Percentiles rank a stretch among this genome's conserved stretches.
These are phyloP conservation scores for Apodemia duryi DNA, from an alignment of 2,888 invertebrate genomes.

Conservation along the genomic window DNA sequence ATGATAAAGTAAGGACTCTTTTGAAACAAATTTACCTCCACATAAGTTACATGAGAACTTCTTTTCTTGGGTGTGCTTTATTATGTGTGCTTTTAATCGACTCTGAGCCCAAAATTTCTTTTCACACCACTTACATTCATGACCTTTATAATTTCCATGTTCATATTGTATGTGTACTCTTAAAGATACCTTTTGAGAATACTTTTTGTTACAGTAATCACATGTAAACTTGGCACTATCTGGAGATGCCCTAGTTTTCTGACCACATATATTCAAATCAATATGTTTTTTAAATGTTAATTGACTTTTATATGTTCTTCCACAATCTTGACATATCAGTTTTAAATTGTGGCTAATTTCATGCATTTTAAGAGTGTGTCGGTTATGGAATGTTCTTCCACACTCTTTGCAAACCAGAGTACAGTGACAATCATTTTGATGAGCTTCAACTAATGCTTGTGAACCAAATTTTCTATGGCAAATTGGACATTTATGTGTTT, in stretches of 20 bases:
- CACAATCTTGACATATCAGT: constrained; percentile 56
- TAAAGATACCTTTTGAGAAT: constrained; percentile 60
- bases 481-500: constrained; percentile 44
- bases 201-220: constrained; percentile 62
- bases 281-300: constrained; percentile 54
- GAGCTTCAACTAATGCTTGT: constrained; percentile 39
- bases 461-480: constrained; percentile 49
- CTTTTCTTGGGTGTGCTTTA: constrained; percentile 62
- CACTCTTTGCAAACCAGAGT: constrained; percentile 50
- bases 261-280: constrained; percentile 50
- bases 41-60: constrained; percentile 54
- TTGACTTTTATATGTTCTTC: constrained; percentile 55
- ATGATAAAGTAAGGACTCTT: constrained; percentile 61
- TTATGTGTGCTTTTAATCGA: constrained; percentile 57
- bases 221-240: constrained; percentile 55
- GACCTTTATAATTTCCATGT: constrained; percentile 59
- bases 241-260: constrained; percentile 46
- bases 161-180: constrained; percentile 65
- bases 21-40: constrained; percentile 56
- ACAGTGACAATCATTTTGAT: constrained; percentile 47
- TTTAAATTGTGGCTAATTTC: constrained; percentile 46
- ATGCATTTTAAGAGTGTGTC: constrained; percentile 50
- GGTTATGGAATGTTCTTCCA: constrained; percentile 51
- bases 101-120: constrained; percentile 65
- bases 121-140: constrained; percentile 59